Evolutionary conservation across 1,140 invertebrate genomes (phyloP), one percentile per base, ranked within the genome.

Genomic region (Drosophila chauvacae): DNA sequence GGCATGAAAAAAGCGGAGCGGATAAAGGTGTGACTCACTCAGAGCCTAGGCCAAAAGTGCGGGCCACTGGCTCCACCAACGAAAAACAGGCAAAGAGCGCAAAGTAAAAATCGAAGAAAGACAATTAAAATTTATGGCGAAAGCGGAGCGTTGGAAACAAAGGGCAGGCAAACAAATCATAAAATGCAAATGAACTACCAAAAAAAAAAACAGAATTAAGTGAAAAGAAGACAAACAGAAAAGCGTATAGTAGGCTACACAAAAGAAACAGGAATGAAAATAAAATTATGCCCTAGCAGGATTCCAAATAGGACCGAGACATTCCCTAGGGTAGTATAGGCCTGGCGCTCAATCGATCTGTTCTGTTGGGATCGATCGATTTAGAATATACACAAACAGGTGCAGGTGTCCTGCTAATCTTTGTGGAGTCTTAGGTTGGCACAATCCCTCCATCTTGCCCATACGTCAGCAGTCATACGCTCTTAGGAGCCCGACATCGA

Each of bases 71-170:
- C 28, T 53, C 41, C 28, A 10, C 33, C 51, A 30, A 26, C 16
- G 14, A 47, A 48, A 18, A 56, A n/a, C 48, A 50, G 13, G 33
- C 50, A 66, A 58, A 45, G 70, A 80, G 28, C 45, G 62, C 56
- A 84, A 88, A 81, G 66, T 69, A 72, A 90, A 85, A 88, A 90
- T 90, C 81, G 74, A 84, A 81, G 78, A 90, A 88, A 88, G 71
- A 88, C 85, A 88, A 88, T 88, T 88, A 88, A 79, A 90, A 88
- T 85, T 66, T 90, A 84, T 84, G 73, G 77, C 69, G 53, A 73
- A 77, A 72, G 88, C 61, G 47, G 58, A 78, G 80, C 57, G 48
- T 56, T 53, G 73, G 48, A 75, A 78, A 90, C 65, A 72, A 79
- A 74, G 51, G 51, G 58, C 51, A 37, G 48, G 59, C 75, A 64